Base-by-base conservation (phyloP, 2,113 vertebrate species). In the Phalacrocorax aristotelis region DNA sequence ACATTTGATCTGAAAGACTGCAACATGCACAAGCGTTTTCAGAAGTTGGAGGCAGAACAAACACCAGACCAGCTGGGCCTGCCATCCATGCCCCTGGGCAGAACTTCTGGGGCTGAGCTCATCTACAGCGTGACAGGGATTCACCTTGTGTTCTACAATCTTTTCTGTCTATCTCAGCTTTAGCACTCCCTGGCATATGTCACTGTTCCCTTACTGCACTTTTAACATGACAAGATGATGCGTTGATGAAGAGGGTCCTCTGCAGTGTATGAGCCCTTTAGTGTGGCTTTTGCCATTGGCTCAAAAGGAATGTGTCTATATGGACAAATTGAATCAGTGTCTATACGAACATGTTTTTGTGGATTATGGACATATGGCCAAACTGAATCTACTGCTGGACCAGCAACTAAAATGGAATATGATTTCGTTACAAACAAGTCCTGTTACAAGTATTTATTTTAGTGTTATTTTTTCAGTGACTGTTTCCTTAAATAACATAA, bases 121-220 rank as follows among this genome's bases (percentile, higher is more conserved):
- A 2, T 7, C 3, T 3, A 15, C 17, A 34, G 32, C 12, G 36
- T 5, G 8, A 13, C 0, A 40, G 5, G 19, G 9, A 57, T 70
- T 79, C 42, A 40, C 4, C 22, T 8, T 0, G 0, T 21, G 6
- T 48, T 11, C 7, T 11, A 13, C 18, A 40, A 17, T 11, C 42
- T 72, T 75, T 6, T 18, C 11, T 51, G 12, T 6, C 46, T 38
- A 3, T 13, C 46, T 60, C 26, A 7, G 32, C 19, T 5, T 20
- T 7, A 65, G 30, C 34, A 54, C 30, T 74, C 38, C 17, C 20
- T 42, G 5, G 2, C 27, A 49, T 7, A 25, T 3, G 7, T 23
- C 64, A 27, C 7, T 0, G 0, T 13, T 48, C 20, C 44, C 27
- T 25, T 42, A 18, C 9, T 15, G 17, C 3, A 2, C 51, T 14